A percentile compares a stretch with the other conserved stretches of the same genome.
These are phyloP conservation scores for Rhodinocichla rosea DNA, from an alignment of 2,113 vertebrate species.

Conservation along the genomic window DNA sequence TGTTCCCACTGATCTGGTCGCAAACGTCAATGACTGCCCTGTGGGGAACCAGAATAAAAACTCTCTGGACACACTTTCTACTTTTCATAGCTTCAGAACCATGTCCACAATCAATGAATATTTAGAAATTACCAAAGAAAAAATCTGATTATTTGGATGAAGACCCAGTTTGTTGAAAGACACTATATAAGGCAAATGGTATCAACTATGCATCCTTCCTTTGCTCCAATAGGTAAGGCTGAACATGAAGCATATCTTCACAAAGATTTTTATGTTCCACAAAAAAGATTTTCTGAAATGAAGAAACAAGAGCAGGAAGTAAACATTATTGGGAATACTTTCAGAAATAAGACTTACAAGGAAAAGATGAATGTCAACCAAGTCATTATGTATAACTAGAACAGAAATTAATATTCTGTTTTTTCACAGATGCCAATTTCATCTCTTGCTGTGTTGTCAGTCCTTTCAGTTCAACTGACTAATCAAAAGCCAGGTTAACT, in stretches of 20 bases:
- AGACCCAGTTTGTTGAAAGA: neutral
- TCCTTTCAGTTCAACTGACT: neutral
- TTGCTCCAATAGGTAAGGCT: neutral
- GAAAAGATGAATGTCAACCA: neutral
- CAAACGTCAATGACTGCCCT: fast-evolving
- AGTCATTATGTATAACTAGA: neutral
- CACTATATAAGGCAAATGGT: fast-evolving
- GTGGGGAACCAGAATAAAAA: neutral
- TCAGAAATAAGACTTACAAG: neutral
- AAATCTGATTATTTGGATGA: neutral
- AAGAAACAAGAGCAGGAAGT: neutral
- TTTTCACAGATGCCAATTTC: neutral
- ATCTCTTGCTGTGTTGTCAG: neutral
- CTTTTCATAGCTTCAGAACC: neutral
- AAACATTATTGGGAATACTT: neutral
- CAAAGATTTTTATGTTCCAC: neutral
- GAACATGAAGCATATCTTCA: neutral
- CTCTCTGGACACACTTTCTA: neutral
- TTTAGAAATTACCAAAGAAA: neutral
- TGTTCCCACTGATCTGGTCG: neutral
- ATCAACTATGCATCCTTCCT: neutral
- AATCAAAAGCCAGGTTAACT: neutral
- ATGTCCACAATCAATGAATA: neutral
- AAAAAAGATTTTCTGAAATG: neutral
- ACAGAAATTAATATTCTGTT: neutral